Percentiles rank a stretch among this genome's conserved stretches.
These are phyloP conservation scores for Pantherophis guttatus DNA, from an alignment of 2,113 vertebrate species.

Conservation along the genomic window DNA sequence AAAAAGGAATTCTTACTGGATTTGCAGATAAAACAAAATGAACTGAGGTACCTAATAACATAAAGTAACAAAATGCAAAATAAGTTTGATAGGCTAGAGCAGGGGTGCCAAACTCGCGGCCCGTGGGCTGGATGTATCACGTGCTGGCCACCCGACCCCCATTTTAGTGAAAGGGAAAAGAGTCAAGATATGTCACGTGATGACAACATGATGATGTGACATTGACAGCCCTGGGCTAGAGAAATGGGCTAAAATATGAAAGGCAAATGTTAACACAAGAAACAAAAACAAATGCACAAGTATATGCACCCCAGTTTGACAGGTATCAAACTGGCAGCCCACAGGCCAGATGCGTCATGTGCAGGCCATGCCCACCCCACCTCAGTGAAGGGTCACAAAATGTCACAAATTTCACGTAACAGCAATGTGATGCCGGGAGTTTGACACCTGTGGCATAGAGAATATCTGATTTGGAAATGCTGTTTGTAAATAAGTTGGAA, in stretches of 20 bases:
- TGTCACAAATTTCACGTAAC: too few relatives aligned
- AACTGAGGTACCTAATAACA: background rate
- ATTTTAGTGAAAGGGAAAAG: too few relatives aligned
- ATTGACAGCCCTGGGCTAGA: background rate
- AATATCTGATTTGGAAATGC: background rate
- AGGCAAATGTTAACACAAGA: background rate
- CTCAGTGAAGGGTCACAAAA: too few relatives aligned
- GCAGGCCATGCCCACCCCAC: too few relatives aligned
- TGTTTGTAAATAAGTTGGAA: background rate
- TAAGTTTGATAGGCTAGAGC: background rate
- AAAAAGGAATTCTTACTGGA: background rate
- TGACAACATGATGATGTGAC: too few relatives aligned
- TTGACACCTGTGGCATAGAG: background rate
- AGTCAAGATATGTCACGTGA: too few relatives aligned
- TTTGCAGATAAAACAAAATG: background rate
- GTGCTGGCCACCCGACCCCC: too few relatives aligned
- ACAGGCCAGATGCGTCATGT: too few relatives aligned
- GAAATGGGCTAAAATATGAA: background rate
- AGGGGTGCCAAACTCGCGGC: too few relatives aligned
- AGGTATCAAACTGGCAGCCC: too few relatives aligned
- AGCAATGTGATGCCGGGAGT: too few relatives aligned
- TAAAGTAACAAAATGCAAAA: background rate
- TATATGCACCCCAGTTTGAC: background rate
- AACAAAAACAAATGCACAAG: background rate
- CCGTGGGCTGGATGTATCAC: too few relatives aligned